Conservation (phyloP, 2,797 vertebrate genomes). For the Cheirogaleus major region DNA sequence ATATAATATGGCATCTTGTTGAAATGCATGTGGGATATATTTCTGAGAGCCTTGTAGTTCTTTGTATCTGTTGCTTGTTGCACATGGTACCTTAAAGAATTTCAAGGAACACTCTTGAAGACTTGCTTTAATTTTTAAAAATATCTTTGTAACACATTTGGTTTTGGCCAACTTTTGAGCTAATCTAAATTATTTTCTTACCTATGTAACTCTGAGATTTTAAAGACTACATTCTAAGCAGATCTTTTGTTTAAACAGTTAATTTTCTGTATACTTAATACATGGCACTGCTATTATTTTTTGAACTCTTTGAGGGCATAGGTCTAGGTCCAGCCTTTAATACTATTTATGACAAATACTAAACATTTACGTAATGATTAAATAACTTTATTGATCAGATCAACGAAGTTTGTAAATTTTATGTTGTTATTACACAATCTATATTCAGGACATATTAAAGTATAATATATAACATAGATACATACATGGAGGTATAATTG, state of each 20-base stretch:
- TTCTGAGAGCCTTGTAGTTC: neutral
- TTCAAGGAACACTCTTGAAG: neutral
- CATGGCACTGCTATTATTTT: neutral
- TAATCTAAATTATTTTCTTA: neutral
- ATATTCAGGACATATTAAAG: neutral
- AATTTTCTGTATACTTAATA: neutral
- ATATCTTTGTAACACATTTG: neutral
- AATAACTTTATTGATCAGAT: neutral
- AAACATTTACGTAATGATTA: neutral
- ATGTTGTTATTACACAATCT: neutral
- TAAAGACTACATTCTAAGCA: slow-evolving; percentile 2
- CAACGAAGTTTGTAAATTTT: neutral
- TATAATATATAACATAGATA: neutral
- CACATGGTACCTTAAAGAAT: neutral
- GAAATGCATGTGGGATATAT: neutral
- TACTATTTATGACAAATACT: neutral
- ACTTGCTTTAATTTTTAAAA: slow-evolving; percentile 4
- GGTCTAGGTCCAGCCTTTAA: neutral
- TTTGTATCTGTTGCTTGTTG: neutral
- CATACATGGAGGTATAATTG: neutral
- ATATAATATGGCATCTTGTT: slow-evolving; percentile 57
- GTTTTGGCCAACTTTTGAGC: neutral
- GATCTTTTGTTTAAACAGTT: neutral
- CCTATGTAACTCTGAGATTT: neutral
- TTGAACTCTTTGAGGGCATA: neutral